These are phyloP conservation scores for Sarcophaga variegata DNA, from an alignment of 2,888 invertebrate genomes.

Conservation along the genomic window DNA sequence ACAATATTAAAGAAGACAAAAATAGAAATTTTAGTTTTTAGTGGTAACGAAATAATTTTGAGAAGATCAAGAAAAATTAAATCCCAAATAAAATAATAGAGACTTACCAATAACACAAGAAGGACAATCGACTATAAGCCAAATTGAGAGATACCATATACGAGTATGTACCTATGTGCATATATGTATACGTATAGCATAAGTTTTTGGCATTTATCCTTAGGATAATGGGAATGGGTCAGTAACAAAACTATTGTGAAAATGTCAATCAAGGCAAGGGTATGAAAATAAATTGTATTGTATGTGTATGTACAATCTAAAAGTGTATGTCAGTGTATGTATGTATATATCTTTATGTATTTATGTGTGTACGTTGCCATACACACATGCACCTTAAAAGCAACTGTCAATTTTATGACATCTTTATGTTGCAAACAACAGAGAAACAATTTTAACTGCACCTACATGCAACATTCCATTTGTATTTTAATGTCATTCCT, in stretches of 20 bases:
- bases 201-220: slow-evolving; percentile 30
- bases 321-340: too few relatives aligned
- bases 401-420: slow-evolving; percentile 66
- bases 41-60: slow-evolving; percentile 61
- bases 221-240: slow-evolving; percentile 40
- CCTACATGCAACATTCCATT: slow-evolving; percentile 58
- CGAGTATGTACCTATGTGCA: neutral
- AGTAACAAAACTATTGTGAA: slow-evolving; percentile 72
- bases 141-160: neutral
- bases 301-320: too few relatives aligned
- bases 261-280: slow-evolving; percentile 77
- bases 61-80: slow-evolving; percentile 29
- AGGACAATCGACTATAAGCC: neutral
- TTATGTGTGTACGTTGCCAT: neutral
- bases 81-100: neutral
- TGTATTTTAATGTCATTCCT: neutral
- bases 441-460: slow-evolving; percentile 37
- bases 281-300: neutral
- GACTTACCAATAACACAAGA: neutral
- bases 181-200: neutral
- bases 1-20: neutral
- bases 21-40: slow-evolving; percentile 51
- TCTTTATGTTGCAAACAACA: slow-evolving; percentile 51
- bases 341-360: too few relatives aligned
- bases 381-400: slow-evolving; percentile 31